Evolutionary conservation across 2,888 invertebrate species (phyloP), one percentile per base, ranked within the genome.

Genomic region (Trichopria drosophilae): DNA sequence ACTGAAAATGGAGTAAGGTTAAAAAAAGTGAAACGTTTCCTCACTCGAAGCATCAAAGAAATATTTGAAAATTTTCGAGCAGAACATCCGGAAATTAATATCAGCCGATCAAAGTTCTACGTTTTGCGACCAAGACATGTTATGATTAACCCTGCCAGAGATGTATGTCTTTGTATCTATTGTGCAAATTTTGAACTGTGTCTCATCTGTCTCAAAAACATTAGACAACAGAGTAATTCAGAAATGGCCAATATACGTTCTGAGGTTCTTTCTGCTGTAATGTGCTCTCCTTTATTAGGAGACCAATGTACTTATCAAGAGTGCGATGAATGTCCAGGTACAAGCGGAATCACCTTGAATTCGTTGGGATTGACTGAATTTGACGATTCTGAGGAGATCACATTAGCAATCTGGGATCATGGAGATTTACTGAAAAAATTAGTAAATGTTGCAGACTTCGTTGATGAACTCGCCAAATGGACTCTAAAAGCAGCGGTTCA

Each of bases 141-240:
- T n/a, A n/a, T n/a, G n/a, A n/a, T n/a, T n/a, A n/a, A n/a, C n/a
- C n/a, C n/a, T n/a, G n/a, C n/a, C n/a, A n/a, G n/a, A n/a, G n/a
- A n/a, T n/a, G n/a, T n/a, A n/a, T n/a, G n/a, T n/a, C n/a, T n/a
- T n/a, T n/a, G n/a, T n/a, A n/a, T n/a, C 20, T 46, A 51, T 46
- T 51, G 51, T 51, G 45, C 45, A 20, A 51, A 51, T 46, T 46
- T 51, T 22, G n/a, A n/a, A n/a, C n/a, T n/a, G n/a, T n/a, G n/a
- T n/a, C n/a, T n/a, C n/a, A n/a, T n/a, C n/a, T n/a, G 23, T 51
- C 29, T 51, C 3, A 3, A 37, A 15, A 37, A 37, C 13, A 39
- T 51, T 9, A 12, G n/a, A n/a, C n/a, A n/a, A n/a, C n/a, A n/a
- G n/a, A n/a, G n/a, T n/a, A n/a, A n/a, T n/a, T n/a, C n/a, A n/a